Base-by-base conservation (phyloP, 2,888 invertebrate species). In the Apeira syringaria region DNA sequence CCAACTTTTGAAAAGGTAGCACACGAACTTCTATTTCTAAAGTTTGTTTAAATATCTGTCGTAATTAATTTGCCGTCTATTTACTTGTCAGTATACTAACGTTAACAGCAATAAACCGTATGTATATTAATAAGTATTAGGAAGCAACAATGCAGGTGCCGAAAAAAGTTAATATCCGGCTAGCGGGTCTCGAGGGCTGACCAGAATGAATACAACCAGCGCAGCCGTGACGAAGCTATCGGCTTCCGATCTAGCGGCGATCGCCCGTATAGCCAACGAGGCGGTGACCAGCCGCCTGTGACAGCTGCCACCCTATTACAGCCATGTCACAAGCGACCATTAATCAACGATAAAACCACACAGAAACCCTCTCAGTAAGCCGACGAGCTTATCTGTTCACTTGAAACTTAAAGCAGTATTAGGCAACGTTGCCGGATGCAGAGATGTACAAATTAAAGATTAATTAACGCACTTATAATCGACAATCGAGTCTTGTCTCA, bases 151-250 rank as follows among this genome's bases (percentile, higher is more conserved):
- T 53, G 47, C 52, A 68, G 62, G 60, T 73, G 69, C 66, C 62
- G 68, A 74, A 75, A 80, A 74, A 69, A 69, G 66, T 70, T 72
- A 69, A 78, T 80, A 76, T 85, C 86, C 86, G 84, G 82, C 64
- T 81, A 84, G 75, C 83, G 82, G 80, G 64, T 53, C 62, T 49
- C 56, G 54, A 59, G 49, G 51, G 60, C 59, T 62, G 67, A 64
- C 68, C 69, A 74, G 71, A 67, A 69, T 68, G 71, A 70, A 73
- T 70, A 68, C 67, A 74, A 71, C 39, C 41, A 41, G 65, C 65
- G 69, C 61, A 68, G 68, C 67, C 77, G 72, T 80, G 76, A 74
- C 77, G 64, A 62, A 69, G 65, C 68, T 80, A 82, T 82, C 81
- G 63, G 74, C 74, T 80, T 82, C 82, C 84, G 82, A 84, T 83